Percentiles rank a stretch among this genome's conserved stretches.
phyloP scores from a whole-genome alignment of 53 echinoderm and acorn worm genomes.

The Henricia sp. region DNA sequence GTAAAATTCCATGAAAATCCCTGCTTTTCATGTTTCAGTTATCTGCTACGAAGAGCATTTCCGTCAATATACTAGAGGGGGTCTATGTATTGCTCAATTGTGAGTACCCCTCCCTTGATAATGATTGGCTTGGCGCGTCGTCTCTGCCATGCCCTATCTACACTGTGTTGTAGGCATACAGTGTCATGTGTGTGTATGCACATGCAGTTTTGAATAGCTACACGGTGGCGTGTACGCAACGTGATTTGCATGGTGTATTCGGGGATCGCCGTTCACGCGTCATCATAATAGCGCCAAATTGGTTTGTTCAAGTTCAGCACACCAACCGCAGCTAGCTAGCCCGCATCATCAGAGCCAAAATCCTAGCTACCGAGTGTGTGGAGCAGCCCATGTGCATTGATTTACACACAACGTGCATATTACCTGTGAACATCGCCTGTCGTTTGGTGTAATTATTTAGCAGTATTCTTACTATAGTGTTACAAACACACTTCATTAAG shows the following conservation, averaged over 20 bases:
- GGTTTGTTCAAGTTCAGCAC: constrained; percentile 44
- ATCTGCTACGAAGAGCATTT: too few relatives aligned
- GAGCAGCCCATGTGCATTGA: constrained; percentile 47
- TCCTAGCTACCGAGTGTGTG: not conserved
- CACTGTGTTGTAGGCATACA: not conserved
- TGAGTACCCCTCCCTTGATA: constrained; percentile 52
- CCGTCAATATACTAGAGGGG: not conserved
- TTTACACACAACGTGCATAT: constrained; percentile 19
- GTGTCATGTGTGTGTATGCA: not conserved
- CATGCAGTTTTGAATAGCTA: not conserved
- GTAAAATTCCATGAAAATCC: too few relatives aligned
- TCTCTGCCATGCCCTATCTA: constrained; percentile 15
- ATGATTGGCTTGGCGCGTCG: constrained; percentile 61
- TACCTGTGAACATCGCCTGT: constrained; percentile 12
- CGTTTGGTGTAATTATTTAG: not conserved
- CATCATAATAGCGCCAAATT: constrained; percentile 56
- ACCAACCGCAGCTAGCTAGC: not conserved
- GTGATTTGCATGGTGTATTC: constrained; percentile 17
- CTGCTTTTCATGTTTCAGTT: too few relatives aligned
- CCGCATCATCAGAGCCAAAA: not conserved
- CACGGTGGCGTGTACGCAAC: too few relatives aligned
- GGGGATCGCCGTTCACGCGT: constrained; percentile 51
- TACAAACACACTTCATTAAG: too few relatives aligned
- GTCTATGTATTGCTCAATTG: constrained; percentile 47
- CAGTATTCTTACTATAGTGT: too few relatives aligned